Percentiles rank a stretch among this genome's conserved stretches.
Evolutionary conservation across 2,888 invertebrate species (phyloP).

Genomic region (Rhagium mordax): DNA sequence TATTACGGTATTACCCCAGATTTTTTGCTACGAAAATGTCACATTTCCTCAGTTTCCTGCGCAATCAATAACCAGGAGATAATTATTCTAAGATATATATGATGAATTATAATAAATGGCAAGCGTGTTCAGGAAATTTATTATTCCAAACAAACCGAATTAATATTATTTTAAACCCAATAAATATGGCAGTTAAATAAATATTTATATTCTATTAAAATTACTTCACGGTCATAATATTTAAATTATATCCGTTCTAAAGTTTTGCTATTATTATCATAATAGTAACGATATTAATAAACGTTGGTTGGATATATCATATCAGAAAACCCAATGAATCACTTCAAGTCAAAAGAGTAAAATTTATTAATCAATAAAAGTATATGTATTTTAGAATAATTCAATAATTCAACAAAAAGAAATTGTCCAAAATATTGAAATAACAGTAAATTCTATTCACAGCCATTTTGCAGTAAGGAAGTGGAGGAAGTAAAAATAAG

Average conservation of each 20-base stretch:
- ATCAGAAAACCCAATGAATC: not conserved
- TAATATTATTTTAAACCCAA: slow-evolving; percentile 6
- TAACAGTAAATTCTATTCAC: too few species aligned
- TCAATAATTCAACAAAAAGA: too few species aligned
- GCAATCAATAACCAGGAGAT: too few species aligned
- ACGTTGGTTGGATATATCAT: not conserved
- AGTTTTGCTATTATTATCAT: not conserved
- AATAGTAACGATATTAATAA: not conserved
- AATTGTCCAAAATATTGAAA: too few species aligned
- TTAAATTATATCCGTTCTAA: slow-evolving; percentile 1
- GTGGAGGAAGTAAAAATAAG: too few species aligned
- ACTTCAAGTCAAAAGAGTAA: not conserved
- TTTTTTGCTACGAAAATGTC: too few species aligned
- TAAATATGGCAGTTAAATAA: not conserved
- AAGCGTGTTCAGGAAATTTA: slow-evolving; percentile 1
- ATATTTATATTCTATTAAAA: slow-evolving; percentile 10
- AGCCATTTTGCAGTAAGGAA: too few species aligned
- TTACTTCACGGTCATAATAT: slow-evolving; percentile 17
- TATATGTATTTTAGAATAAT: too few species aligned
- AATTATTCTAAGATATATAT: too few species aligned
- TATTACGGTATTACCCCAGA: too few species aligned
- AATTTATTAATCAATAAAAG: too few species aligned
- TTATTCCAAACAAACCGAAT: slow-evolving; percentile 12
- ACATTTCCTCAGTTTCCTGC: too few species aligned
- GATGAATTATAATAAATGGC: slow-evolving; percentile 4